Conservation (phyloP, 2,797 vertebrate species). For the Poeciliopsis turneri region DNA sequence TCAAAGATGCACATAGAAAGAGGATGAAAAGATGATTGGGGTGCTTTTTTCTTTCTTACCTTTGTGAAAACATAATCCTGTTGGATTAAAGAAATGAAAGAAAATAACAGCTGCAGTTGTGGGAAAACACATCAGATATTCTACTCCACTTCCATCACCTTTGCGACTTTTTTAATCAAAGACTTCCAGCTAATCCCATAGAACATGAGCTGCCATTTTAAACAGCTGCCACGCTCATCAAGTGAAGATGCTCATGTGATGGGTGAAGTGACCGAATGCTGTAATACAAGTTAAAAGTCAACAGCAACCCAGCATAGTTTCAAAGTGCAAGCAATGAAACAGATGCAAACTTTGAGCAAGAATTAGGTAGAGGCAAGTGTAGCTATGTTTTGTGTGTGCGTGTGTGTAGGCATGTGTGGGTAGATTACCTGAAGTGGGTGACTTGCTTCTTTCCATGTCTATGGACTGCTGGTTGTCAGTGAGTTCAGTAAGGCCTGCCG, state of each 20-base stretch:
- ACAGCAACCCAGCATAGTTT: conserved; percentile 21
- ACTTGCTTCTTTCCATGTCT: conserved; percentile 96
- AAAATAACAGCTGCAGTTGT: conserved; percentile 8
- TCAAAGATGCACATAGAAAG: conserved; percentile 11
- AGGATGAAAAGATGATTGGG: not conserved
- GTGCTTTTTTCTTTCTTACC: conserved; percentile 11
- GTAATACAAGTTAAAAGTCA: conserved; percentile 23
- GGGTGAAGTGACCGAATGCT: conserved; percentile 23
- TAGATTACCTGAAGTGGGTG: conserved; percentile 95
- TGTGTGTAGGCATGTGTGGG: conserved; percentile 29
- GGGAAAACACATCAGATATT: conserved; percentile 13
- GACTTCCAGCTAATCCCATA: not conserved
- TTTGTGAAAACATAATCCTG: conserved; percentile 15
- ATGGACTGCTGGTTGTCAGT: conserved; percentile 93
- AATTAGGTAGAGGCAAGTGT: not conserved
- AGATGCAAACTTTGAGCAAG: conserved; percentile 20
- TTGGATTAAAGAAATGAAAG: not conserved
- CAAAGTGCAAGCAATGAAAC: conserved; percentile 20
- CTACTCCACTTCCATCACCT: conserved; percentile 7
- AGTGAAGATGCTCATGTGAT: conserved; percentile 28
- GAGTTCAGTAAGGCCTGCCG: conserved; percentile 93
- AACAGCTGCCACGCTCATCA: conserved; percentile 18
- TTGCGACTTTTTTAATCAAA: conserved; percentile 2
- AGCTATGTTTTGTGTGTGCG: conserved; percentile 28
- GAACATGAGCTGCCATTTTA: not conserved